Conservation (phyloP, 2,797 vertebrate genomes). For the Nannoperca australis region DNA sequence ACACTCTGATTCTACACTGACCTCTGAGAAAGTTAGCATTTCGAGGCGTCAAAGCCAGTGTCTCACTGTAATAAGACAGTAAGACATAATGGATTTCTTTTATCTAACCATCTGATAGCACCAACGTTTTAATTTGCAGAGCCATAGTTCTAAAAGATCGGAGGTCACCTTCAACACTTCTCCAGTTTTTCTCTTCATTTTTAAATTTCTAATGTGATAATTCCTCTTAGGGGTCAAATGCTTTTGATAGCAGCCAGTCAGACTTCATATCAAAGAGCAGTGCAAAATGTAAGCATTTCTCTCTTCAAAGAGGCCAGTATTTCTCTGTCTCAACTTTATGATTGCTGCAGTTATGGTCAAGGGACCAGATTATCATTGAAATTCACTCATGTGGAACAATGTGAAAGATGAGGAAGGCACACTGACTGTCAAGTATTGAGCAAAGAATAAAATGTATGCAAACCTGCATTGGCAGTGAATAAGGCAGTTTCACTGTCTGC, state of each 20-base stretch:
- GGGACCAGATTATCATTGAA: constrained; percentile 40
- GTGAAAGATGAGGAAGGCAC: constrained; percentile 21
- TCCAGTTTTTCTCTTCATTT: constrained; percentile 40
- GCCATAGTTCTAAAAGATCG: constrained; percentile 46
- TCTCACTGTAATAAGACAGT: constrained; percentile 41
- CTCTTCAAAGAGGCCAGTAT: constrained; percentile 27
- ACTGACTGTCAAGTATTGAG: constrained; percentile 19
- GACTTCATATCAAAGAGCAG: constrained; percentile 32
- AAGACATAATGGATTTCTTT: constrained; percentile 54
- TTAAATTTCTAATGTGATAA: constrained; percentile 49
- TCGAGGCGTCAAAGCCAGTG: constrained; percentile 44
- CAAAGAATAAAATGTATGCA: constrained; percentile 43
- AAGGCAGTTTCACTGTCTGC: constrained; percentile 14
- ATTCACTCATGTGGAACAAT: constrained; percentile 56
- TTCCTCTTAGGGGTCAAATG: constrained; percentile 33
- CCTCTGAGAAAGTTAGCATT: constrained; percentile 46
- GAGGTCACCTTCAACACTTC: constrained; percentile 74
- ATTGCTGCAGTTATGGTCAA: constrained; percentile 45
- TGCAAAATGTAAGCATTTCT: constrained; percentile 26
- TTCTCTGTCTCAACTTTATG: constrained; percentile 32
- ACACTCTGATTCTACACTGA: constrained; percentile 24
- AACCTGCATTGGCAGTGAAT: constrained; percentile 11
- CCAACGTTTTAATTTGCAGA: constrained; percentile 56
- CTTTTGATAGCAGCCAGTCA: constrained; percentile 22
- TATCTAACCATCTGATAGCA: constrained; percentile 69